A percentile compares a stretch with the other conserved stretches of the same genome.
Evolutionary conservation across 2,113 vertebrate species (phyloP).

Genomic region (Chamaetylas fuelleborni): DNA sequence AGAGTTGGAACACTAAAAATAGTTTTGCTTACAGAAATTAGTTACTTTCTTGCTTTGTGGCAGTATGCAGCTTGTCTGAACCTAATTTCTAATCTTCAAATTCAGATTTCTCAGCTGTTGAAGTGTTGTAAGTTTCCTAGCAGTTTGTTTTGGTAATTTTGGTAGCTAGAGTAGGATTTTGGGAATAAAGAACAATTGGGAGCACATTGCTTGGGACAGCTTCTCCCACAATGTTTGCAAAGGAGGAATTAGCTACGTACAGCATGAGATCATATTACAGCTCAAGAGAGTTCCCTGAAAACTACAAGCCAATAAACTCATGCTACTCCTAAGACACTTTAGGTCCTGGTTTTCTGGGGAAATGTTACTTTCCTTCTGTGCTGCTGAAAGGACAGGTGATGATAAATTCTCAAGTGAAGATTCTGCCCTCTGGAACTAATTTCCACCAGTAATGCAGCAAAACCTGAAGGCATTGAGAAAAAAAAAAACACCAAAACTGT

Average conservation of each 20-base stretch:
- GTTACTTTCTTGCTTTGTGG: neutral
- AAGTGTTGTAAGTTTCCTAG: neutral
- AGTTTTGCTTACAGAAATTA: neutral
- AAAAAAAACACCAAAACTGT: neutral
- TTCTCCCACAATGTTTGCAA: neutral
- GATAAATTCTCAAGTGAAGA: neutral
- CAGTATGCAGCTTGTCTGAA: neutral
- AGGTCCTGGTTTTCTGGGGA: neutral
- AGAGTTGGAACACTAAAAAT: neutral
- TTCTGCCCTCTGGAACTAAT: constrained; percentile 6
- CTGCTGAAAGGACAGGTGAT: neutral
- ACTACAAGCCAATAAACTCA: neutral
- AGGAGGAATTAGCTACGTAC: neutral
- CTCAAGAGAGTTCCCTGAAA: neutral
- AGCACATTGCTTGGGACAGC: neutral
- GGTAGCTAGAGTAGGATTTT: neutral
- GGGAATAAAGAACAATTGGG: neutral
- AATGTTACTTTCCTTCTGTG: neutral
- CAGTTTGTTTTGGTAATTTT: neutral
- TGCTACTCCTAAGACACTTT: neutral
- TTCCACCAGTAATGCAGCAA: neutral
- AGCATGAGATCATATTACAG: neutral
- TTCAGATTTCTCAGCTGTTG: neutral
- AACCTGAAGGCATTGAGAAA: neutral
- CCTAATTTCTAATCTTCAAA: neutral